phyloP scores from a whole-genome alignment of 1,140 invertebrate species.

The Heliconius hewitsoni region DNA sequence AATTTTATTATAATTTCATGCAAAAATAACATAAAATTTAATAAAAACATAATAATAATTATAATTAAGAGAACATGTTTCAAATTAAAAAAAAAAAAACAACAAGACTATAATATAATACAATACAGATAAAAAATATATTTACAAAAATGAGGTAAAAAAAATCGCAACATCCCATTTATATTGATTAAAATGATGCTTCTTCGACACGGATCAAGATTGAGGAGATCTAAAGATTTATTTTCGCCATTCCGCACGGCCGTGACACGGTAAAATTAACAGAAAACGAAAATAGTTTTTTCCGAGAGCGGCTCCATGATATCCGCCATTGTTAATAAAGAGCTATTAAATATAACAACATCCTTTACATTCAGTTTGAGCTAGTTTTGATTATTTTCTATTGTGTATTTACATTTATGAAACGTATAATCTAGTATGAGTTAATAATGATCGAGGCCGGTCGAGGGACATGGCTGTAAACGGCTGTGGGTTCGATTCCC shows the following conservation, averaged over 20 bases:
- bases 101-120: background rate
- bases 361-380: constrained; percentile 22
- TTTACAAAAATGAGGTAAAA: background rate
- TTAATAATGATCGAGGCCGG: no score
- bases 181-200: constrained; percentile 14
- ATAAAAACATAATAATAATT: background rate
- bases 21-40: background rate
- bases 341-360: constrained; percentile 33
- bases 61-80: background rate
- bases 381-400: background rate
- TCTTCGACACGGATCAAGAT: constrained; percentile 17
- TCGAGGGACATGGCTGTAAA: background rate
- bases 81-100: background rate
- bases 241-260: constrained; percentile 18
- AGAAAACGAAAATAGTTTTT: constrained; percentile 33
- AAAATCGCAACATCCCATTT: constrained; percentile 5
- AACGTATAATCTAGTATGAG: background rate
- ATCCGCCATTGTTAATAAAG: constrained; percentile 33
- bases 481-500: background rate
- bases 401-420: background rate
- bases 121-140: background rate
- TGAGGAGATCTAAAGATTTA: constrained; percentile 24
- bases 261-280: constrained; percentile 30
- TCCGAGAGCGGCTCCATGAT: constrained; percentile 20
- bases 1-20: background rate